These are phyloP conservation scores for Coturnix japonica DNA, from an alignment of 2,113 vertebrate genomes.

Conservation along the genomic window DNA sequence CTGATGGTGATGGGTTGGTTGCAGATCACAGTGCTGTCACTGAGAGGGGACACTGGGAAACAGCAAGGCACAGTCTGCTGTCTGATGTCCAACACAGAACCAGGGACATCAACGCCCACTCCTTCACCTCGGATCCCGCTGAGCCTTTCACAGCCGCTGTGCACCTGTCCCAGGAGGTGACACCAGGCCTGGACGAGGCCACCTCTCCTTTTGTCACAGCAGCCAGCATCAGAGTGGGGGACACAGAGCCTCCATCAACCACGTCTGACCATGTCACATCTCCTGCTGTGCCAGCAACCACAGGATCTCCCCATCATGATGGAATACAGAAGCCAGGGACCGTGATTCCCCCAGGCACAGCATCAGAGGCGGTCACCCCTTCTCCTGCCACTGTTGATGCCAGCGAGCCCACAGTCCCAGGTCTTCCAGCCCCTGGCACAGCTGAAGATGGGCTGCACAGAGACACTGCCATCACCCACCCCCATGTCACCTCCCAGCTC, in stretches of 20 bases:
- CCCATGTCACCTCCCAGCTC: neutral
- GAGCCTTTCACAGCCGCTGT: accelerated
- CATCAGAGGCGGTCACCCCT: neutral
- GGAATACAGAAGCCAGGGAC: too few relatives aligned
- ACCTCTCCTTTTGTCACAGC: neutral
- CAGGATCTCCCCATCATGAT: accelerated
- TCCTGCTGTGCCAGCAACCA: too few relatives aligned
- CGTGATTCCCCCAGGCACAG: accelerated
- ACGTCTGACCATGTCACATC: accelerated
- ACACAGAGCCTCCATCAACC: neutral
- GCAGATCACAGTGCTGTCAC: neutral
- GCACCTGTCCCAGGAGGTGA: neutral
- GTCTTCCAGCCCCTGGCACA: accelerated
- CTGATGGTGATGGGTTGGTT: neutral
- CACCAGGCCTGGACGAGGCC: accelerated
- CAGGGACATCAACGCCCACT: accelerated
- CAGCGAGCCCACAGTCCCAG: accelerated
- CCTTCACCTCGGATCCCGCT: neutral
- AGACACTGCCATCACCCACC: accelerated
- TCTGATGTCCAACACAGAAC: neutral
- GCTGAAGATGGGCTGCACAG: neutral
- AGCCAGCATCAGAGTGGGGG: neutral
- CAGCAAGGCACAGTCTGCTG: accelerated
- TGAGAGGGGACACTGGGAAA: accelerated
- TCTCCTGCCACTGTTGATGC: neutral